phyloP scores from a whole-genome alignment of 2,113 vertebrate species.

The Ictalurus furcatus region DNA sequence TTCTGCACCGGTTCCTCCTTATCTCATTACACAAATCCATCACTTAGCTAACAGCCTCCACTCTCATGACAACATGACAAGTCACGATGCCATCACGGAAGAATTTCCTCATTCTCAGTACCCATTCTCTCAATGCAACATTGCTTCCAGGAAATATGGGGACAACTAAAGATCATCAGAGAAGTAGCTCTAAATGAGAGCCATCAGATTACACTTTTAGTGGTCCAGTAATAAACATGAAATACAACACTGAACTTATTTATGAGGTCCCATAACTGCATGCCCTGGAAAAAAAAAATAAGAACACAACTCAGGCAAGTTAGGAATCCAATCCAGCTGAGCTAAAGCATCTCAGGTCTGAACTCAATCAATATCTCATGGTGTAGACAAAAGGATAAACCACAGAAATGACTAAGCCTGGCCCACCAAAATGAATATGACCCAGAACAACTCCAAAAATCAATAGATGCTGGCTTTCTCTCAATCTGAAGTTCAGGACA shows the following conservation, averaged over 20 bases:
- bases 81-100: conserved; percentile 31
- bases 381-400: conserved; percentile 35
- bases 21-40: conserved; percentile 58
- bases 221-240: conserved; percentile 44
- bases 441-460: conserved; percentile 31
- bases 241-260: conserved; percentile 41
- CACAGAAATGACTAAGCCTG: conserved; percentile 25
- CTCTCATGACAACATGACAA: conserved; percentile 43
- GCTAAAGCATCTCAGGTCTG: conserved; percentile 42
- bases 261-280: conserved; percentile 25
- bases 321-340: conserved; percentile 37
- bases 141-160: conserved; percentile 36
- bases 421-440: conserved; percentile 18
- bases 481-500: not conserved
- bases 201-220: conserved; percentile 26
- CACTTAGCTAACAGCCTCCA: conserved; percentile 43
- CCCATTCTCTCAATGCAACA: conserved; percentile 20
- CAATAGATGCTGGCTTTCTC: conserved; percentile 21
- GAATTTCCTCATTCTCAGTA: conserved; percentile 34
- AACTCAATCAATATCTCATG: conserved; percentile 48
- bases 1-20: conserved; percentile 44
- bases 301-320: conserved; percentile 27
- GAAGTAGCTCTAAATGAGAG: conserved; percentile 13
- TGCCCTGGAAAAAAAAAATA: not conserved
- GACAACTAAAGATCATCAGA: not conserved